phyloP scores from a whole-genome alignment of 2,888 invertebrate species.

The Eueremaeus valkanovi region DNA sequence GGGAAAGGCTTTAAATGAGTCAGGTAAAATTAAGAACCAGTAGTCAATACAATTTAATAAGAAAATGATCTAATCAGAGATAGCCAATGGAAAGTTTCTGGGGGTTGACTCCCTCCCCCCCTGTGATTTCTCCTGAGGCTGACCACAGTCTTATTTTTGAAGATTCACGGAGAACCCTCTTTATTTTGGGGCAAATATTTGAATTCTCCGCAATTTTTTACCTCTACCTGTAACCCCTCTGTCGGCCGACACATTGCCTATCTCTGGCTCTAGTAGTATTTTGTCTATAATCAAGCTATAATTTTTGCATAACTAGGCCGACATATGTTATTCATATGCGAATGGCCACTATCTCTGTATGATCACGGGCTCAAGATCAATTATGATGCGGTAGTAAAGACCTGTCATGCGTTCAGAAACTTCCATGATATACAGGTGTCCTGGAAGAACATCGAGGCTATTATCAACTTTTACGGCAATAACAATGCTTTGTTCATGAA shows the following conservation, averaged over 20 bases:
- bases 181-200: too few relatives aligned
- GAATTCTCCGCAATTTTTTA: too few relatives aligned
- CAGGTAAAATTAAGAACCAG: slow-evolving; percentile 61
- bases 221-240: not conserved
- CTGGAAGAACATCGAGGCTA: slow-evolving; percentile 84
- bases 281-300: not conserved
- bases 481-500: slow-evolving; percentile 67
- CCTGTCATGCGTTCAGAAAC: slow-evolving; percentile 93
- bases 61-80: too few relatives aligned
- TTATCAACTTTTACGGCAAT: slow-evolving; percentile 91
- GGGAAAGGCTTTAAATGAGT: slow-evolving; percentile 78
- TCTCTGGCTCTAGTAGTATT: not conserved
- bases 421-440: slow-evolving; percentile 94
- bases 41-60: too few relatives aligned
- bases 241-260: not conserved
- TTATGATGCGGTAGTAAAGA: slow-evolving; percentile 74
- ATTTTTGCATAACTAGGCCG: slow-evolving; percentile 10
- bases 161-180: too few relatives aligned
- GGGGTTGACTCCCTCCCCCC: too few relatives aligned
- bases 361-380: slow-evolving; percentile 65
- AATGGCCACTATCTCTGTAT: slow-evolving; percentile 98
- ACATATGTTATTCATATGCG: slow-evolving; percentile 59
- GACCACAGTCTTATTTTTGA: too few relatives aligned
- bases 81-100: too few relatives aligned
- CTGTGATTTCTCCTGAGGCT: too few relatives aligned